Evolutionary conservation across 2,113 vertebrate species (phyloP).

Genomic region (Plecotus auritus): DNA sequence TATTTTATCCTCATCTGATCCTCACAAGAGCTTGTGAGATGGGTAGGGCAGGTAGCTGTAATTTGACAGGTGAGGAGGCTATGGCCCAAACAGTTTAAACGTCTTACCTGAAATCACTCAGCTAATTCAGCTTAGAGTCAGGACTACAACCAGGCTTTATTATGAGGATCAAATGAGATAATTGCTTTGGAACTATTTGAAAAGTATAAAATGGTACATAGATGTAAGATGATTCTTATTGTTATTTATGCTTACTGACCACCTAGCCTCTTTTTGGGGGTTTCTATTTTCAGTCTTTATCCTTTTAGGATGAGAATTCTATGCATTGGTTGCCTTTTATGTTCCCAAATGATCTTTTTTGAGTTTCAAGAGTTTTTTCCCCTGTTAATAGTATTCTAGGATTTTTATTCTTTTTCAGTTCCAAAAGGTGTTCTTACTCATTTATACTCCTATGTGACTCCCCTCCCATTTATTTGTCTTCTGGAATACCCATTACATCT

Average conservation of each 20-base stretch:
- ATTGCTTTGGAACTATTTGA: constrained; percentile 37
- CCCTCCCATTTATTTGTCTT: not conserved
- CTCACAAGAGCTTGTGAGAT: not conserved
- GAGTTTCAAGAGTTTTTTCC: not conserved
- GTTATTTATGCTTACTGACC: not conserved
- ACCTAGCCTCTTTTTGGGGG: not conserved
- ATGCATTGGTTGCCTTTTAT: constrained; percentile 18
- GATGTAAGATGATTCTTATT: not conserved
- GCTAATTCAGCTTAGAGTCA: constrained; percentile 27
- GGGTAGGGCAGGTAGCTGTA: not conserved
- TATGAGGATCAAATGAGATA: constrained; percentile 22
- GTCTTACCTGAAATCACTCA: constrained; percentile 10
- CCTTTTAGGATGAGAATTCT: not conserved
- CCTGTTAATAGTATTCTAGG: not conserved
- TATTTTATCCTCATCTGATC: constrained; percentile 12
- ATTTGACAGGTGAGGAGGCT: constrained; percentile 2
- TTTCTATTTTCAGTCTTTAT: constrained; percentile 14
- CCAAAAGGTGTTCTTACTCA: not conserved
- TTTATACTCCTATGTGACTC: not conserved
- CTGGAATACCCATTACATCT: not conserved
- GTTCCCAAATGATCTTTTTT: not conserved
- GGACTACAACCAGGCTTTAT: not conserved
- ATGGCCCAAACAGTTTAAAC: not conserved
- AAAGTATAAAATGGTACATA: constrained; percentile 16
- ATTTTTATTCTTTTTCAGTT: constrained; percentile 48